Conservation (phyloP, 2,888 invertebrate species). For the Nomada flava region DNA sequence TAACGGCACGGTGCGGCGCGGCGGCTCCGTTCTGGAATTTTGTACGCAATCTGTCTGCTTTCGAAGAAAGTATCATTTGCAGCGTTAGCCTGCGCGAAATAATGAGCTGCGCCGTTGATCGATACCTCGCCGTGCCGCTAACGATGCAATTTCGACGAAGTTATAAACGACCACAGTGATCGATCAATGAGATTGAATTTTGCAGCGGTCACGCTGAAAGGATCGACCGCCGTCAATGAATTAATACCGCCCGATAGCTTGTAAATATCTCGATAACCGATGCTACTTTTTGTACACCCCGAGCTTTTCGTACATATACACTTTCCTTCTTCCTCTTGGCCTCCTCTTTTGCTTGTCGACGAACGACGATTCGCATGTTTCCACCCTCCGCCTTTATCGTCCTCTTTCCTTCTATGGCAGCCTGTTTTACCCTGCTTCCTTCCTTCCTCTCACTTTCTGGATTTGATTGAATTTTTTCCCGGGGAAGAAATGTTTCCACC, state of each 20-base stretch:
- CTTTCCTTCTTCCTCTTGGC: slow-evolving; percentile 36
- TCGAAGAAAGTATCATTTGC: slow-evolving; percentile 58
- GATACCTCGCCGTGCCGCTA: slow-evolving; percentile 50
- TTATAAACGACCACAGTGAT: slow-evolving; percentile 55
- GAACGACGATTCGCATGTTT: slow-evolving; percentile 58
- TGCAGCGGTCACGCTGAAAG: slow-evolving; percentile 36
- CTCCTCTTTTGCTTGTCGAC: slow-evolving; percentile 37
- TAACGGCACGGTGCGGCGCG: slow-evolving; percentile 15
- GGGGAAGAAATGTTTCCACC: slow-evolving; percentile 83
- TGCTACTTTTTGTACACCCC: slow-evolving; percentile 1
- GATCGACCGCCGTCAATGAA: slow-evolving; percentile 44
- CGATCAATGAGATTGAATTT: slow-evolving; percentile 58
- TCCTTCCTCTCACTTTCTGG: slow-evolving; percentile 69
- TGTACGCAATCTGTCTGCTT: slow-evolving; percentile 33
- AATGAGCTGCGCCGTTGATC: slow-evolving; percentile 55
- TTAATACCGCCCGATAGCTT: slow-evolving; percentile 40
- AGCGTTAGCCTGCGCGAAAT: slow-evolving; percentile 30
- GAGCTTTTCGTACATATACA: slow-evolving; percentile 22
- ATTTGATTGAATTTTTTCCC: slow-evolving; percentile 84
- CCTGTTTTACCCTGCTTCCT: slow-evolving; percentile 4
- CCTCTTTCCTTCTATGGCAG: slow-evolving; percentile 3
- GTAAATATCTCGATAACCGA: slow-evolving; percentile 40
- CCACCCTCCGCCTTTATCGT: slow-evolving; percentile 38
- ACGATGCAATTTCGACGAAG: slow-evolving; percentile 57
- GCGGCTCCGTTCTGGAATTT: slow-evolving; percentile 32